A percentile compares a stretch with the other conserved stretches of the same genome.
phyloP scores from a whole-genome alignment of 2,888 invertebrate genomes.

The Oligia fasciuncula region DNA sequence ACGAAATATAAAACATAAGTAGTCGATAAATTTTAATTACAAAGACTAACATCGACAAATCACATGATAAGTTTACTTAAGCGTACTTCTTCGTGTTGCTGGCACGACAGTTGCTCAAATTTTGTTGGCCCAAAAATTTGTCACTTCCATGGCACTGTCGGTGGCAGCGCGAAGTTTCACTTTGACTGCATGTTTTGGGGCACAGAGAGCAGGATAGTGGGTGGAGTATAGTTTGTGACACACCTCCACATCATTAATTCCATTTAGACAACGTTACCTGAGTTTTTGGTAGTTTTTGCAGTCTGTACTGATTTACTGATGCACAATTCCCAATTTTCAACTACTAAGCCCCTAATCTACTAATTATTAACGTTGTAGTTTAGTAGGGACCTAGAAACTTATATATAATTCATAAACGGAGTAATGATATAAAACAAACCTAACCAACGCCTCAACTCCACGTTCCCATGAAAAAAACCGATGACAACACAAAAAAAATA shows the following conservation, averaged over 20 bases:
- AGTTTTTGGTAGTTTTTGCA: not conserved
- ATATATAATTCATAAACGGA: not conserved
- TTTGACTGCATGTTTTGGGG: not conserved
- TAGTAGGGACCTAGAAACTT: not conserved
- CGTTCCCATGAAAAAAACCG: constrained; percentile 29
- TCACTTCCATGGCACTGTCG: not conserved
- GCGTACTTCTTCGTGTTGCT: not conserved
- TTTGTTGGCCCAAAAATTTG: not conserved
- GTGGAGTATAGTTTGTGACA: not conserved
- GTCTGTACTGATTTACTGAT: not conserved
- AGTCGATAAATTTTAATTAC: no score
- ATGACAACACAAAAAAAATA: constrained; percentile 22
- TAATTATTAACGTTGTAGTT: not conserved
- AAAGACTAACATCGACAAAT: no score
- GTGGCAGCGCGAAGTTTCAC: not conserved
- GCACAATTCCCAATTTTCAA: not conserved
- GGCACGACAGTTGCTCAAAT: not conserved
- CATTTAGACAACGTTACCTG: not conserved
- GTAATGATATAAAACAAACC: not conserved
- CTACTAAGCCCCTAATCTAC: not conserved
- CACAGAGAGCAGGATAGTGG: not conserved
- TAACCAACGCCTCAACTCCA: not conserved
- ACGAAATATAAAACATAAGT: no score
- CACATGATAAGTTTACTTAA: no score
- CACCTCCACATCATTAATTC: no score